Percentiles rank a stretch among this genome's conserved stretches.
Evolutionary conservation across 2,888 invertebrate genomes (phyloP).

Genomic region (Pseudanteris insignis): DNA sequence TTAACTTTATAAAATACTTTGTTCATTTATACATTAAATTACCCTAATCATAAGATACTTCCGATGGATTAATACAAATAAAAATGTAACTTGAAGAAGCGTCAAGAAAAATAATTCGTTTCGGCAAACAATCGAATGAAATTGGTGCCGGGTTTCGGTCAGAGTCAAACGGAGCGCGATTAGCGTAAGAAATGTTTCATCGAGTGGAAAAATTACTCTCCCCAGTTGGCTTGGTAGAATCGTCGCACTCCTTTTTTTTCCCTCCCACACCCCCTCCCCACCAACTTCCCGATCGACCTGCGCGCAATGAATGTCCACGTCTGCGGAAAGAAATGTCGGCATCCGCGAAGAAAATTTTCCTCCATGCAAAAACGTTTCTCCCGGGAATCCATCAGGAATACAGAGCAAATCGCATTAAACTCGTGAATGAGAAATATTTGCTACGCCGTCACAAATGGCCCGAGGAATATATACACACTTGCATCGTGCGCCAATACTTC

Average conservation of each 20-base stretch:
- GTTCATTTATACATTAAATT: too few relatives aligned
- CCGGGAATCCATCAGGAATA: too few relatives aligned
- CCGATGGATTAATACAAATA: too few relatives aligned
- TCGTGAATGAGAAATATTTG: too few relatives aligned
- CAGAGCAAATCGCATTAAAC: too few relatives aligned
- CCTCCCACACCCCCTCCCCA: too few relatives aligned
- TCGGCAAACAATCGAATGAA: conserved; percentile 34
- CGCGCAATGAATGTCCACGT: conserved; percentile 40
- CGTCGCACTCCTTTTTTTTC: conserved; percentile 18
- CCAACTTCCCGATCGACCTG: conserved; percentile 20
- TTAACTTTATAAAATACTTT: too few relatives aligned
- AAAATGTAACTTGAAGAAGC: too few relatives aligned
- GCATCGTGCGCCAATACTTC: conserved; percentile 12
- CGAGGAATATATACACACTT: conserved; percentile 25
- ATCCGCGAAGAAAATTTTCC: too few relatives aligned
- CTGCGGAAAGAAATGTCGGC: too few relatives aligned
- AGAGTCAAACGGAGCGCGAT: conserved; percentile 34
- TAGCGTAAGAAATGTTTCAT: conserved; percentile 42
- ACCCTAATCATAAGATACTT: too few relatives aligned
- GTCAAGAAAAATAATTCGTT: conserved; percentile 21
- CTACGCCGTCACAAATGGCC: conserved; percentile 34
- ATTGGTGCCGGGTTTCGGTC: conserved; percentile 24
- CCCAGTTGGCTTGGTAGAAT: conserved; percentile 25
- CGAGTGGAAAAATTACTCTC: conserved; percentile 43
- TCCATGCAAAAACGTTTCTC: too few relatives aligned